Base-by-base conservation (phyloP, 2,797 vertebrate species). In the Myotis findleyi region DNA sequence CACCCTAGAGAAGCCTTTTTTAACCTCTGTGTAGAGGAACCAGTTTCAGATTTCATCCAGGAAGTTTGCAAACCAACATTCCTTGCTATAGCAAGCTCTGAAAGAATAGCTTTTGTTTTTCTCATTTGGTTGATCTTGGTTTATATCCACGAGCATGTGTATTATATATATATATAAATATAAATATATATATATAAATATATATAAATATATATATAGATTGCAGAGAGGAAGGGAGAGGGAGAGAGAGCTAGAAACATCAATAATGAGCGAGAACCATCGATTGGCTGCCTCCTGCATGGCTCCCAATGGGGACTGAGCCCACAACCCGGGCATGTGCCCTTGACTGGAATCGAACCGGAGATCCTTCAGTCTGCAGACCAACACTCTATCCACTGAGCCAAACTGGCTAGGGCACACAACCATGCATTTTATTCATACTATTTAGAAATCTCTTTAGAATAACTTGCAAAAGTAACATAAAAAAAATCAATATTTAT, bases 401-500 rank as follows among this genome's bases (percentile, higher is more conserved):
- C 55, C 23, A 59, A 59, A 59, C 23, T 2, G 55, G 55, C 55
- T 59, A 59, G 23, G 55, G 55, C 55, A 59, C 55, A 59, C 62
- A 83, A 51, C 1, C 14, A 4, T 25, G 4, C 11, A 9, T 81
- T 84, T 91, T 44, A 49, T 77, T 83, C 84, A 87, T 82, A 94
- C 7, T 93, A 51, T 66, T 64, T 1, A 6, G 47, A 94, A 91
- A 44, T 16, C 16, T 66, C 12, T 89, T 97, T 88, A 85, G 64
- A 68, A 84, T 96, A 86, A 92, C 55, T 85, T 81, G 25, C 23
- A 38, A 83, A 83, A 69, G n/a, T 66, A 84, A 86, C 68, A 57
- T 79, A 12, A 85, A 85, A 85, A 94, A 94, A 55, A 17, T 55
- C 91, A 18, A 53, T 97, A 93, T 14, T 57, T 89, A n/a, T 95